These are phyloP conservation scores for Channallabes apus DNA, from an alignment of 2,797 vertebrate genomes.

Conservation along the genomic window DNA sequence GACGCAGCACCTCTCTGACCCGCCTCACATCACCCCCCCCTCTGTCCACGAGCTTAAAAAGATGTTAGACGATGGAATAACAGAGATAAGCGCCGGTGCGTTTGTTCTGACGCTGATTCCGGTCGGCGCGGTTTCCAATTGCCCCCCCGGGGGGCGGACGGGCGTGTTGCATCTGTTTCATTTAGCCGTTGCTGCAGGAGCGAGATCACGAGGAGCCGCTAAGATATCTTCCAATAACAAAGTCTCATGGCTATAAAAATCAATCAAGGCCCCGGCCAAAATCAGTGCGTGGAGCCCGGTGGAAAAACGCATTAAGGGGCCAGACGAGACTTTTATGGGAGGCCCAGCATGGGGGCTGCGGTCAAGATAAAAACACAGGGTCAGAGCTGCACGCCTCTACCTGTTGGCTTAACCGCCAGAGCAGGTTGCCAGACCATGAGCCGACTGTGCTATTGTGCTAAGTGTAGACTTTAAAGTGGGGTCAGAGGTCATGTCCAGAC, in stretches of 20 bases:
- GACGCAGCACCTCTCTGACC: conserved; percentile 45
- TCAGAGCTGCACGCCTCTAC: conserved; percentile 48
- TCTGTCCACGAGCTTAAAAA: conserved; percentile 31
- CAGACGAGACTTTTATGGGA: conserved; percentile 47
- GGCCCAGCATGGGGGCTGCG: conserved; percentile 51
- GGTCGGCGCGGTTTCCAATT: conserved; percentile 47
- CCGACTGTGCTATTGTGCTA: conserved; percentile 6
- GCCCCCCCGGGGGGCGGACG: conserved; percentile 69
- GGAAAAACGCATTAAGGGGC: conserved; percentile 76
- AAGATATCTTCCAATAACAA: conserved; percentile 77
- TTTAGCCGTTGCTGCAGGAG: conserved; percentile 68
- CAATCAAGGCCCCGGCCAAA: conserved; percentile 70
- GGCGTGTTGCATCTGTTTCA: conserved; percentile 63
- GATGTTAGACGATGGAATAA: conserved; percentile 59
- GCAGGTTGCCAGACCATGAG: conserved; percentile 31
- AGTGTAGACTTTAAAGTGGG: conserved; percentile 7
- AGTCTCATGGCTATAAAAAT: conserved; percentile 62
- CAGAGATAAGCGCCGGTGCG: conserved; percentile 79
- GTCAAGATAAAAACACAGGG: conserved; percentile 65
- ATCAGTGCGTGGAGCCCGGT: conserved; percentile 62
- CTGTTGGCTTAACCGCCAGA: conserved; percentile 8
- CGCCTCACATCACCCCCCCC: conserved; percentile 2
- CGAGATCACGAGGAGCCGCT: conserved; percentile 74
- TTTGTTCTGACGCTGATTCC: conserved; percentile 64
- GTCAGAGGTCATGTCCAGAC: conserved; percentile 6